Conservation (phyloP, 1,140 invertebrate species). For the Sycophaga agraensis region DNA sequence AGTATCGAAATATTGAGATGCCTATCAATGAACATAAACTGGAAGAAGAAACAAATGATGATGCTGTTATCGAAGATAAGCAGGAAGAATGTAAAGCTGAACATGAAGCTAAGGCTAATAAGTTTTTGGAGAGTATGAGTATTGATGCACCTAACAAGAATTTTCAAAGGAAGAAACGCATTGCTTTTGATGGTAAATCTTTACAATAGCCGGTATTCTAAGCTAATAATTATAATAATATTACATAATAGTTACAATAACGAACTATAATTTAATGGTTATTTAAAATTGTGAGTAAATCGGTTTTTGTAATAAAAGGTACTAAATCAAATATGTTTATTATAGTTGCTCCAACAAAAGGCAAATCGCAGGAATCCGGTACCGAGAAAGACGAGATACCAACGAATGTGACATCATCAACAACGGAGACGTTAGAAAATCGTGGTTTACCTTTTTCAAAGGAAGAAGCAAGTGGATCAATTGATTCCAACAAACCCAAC, state of each 20-base stretch:
- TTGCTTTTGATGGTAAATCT: slow-evolving; percentile 51
- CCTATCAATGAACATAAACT: slow-evolving; percentile 5
- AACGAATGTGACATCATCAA: not conserved
- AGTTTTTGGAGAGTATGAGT: slow-evolving; percentile 50
- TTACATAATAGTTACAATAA: not conserved
- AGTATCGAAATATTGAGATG: slow-evolving; percentile 31
- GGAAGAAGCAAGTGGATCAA: slow-evolving; percentile 22
- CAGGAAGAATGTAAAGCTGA: slow-evolving; percentile 42
- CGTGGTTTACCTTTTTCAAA: slow-evolving; percentile 36
- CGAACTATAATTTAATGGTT: not conserved
- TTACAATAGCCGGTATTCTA: no score
- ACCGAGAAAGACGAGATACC: slow-evolving; percentile 12
- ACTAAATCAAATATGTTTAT: not conserved
- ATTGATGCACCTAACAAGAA: slow-evolving; percentile 46
- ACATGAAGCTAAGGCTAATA: slow-evolving; percentile 43
- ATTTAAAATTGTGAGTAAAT: no score
- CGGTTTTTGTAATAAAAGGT: no score
- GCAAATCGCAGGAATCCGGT: slow-evolving; percentile 31
- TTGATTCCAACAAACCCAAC: slow-evolving; percentile 23
- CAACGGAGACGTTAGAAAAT: slow-evolving; percentile 31
- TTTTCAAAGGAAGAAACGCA: slow-evolving; percentile 52
- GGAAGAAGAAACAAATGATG: slow-evolving; percentile 9
- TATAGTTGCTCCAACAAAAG: slow-evolving; percentile 41
- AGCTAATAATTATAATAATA: not conserved
- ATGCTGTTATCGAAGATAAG: slow-evolving; percentile 21